A percentile compares a stretch with the other conserved stretches of the same genome.
Conservation (phyloP, 2,888 invertebrate genomes). For the Papilio gigon region DNA sequence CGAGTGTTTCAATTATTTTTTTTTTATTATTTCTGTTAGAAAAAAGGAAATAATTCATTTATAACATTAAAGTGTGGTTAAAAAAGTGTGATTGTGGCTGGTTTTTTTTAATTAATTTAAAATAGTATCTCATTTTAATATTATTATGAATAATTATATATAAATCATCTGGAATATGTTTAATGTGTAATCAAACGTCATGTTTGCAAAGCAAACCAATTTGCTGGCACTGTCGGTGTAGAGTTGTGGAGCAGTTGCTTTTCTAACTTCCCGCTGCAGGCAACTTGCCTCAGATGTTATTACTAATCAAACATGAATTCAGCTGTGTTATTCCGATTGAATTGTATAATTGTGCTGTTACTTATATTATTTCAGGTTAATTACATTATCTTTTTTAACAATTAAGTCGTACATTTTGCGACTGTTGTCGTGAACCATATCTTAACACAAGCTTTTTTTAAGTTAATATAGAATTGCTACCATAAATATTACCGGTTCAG, state of each 20-base stretch:
- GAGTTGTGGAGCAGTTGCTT: not conserved
- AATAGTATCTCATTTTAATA: not conserved
- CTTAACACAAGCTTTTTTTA: too few species aligned
- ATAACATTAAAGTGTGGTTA: too few species aligned
- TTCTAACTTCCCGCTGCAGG: not conserved
- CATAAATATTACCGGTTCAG: too few species aligned
- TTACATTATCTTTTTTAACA: too few species aligned
- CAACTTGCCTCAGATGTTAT: slow-evolving; percentile 1
- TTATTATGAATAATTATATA: too few species aligned
- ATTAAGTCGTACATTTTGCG: too few species aligned
- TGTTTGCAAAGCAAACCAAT: slow-evolving; percentile 15
- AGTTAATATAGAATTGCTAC: too few species aligned
- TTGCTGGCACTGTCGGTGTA: not conserved
- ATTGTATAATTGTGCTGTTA: not conserved
- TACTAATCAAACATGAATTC: not conserved
- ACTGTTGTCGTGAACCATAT: too few species aligned
- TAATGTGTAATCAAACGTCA: not conserved
- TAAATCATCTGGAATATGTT: too few species aligned
- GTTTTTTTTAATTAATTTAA: not conserved
- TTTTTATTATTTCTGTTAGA: not conserved
- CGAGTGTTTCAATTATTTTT: not conserved
- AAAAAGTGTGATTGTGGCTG: too few species aligned
- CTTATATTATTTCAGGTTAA: too few species aligned
- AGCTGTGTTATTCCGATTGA: not conserved
- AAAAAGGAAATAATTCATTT: not conserved